Base-by-base conservation (phyloP, 2,113 vertebrate species). In the Lampris megalopsis region DNA sequence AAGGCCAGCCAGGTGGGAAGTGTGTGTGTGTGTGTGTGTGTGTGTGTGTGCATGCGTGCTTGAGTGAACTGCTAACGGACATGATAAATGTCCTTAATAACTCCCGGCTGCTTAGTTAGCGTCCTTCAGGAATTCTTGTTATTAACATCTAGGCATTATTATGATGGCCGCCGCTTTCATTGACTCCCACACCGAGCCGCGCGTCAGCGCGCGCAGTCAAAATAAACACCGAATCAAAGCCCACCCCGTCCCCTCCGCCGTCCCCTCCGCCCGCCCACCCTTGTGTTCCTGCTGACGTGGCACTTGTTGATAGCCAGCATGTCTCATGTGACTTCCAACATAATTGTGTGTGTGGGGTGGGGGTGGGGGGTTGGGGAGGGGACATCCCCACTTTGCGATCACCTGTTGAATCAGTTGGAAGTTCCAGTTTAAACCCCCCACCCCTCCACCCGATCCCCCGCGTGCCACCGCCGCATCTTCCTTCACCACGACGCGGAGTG, bases 171-270 rank as follows among this genome's bases (percentile, higher is more conserved):
- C 95, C 0, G 53, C 95, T 78, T 85, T 84, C 0, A 89, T 93
- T 0, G 93, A 94, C 75, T 95, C 96, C 80, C 94, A 95, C 84
- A 95, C 95, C 88, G 94, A 92, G 93, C 81, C 94, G 0, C 94
- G 95, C 56, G 93, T 95, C 82, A 75, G 93, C 95, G 89, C 86
- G 81, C 74, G 56, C 83, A 83, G 79, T 90, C 85, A 85, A 88
- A 90, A 90, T 72, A 86, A 88, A 86, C 85, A 87, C 57, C 43
- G 58, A 75, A 73, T 67, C 84, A 66, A 81, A 86, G 80, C 53
- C 61, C 68, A 41, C 52, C 11, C 36, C 64, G 43, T 47, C 36
- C 7, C 58, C 9, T 38, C 36, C 9, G 36, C 8, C 9, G 7
- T 8, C 42, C 41, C 62, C 40, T 41, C 1, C 62, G 1, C 63